Evolutionary conservation across 2,797 vertebrate genomes (phyloP), one percentile per base, ranked within the genome.

Genomic region (Spatula versicolor): DNA sequence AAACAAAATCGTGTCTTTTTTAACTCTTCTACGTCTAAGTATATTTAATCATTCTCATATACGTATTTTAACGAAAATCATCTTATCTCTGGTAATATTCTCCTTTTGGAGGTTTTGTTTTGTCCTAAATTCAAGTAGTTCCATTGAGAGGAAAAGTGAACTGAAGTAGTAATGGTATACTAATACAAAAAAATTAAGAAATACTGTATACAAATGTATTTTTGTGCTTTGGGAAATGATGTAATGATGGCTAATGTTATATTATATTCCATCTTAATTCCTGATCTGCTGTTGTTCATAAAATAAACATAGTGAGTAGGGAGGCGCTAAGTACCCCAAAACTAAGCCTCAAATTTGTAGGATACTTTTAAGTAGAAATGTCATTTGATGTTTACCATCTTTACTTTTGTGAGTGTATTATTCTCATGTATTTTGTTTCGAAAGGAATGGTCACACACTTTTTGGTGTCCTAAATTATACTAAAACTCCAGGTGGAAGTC

Each of bases 391-490:
- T 85, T 83, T 92, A n/a, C 62, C 46, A 8, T 87, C 59, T 86
- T 79, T 63, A 28, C 76, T 77, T 93, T 63, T 92, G n/a, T 56
- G 43, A 52, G 28, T 74, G 31, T 89, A 5, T 88, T 93, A 37
- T 73, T 81, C 46, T 58, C 58, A 17, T 37, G 39, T 93, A 0
- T 95, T 60, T 91, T 93, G 22, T 97, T 93, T 98, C 94, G 26
- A 79, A 96, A 99, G 99, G 97, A 99, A 98, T 54, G 96, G 98
- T 78, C 98, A 99, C 72, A 99, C 99, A 2, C 98, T 99, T 55
- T 98, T 99, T 83, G 99, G 99, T 55, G 98, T 99, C 55, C 98
- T 99, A 69, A 99, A 99, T 97, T 98, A 99, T 95, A 99, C 99
- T 23, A 99, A 99, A 98, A 99, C 99, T 81, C 98, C 99, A 5